Percentiles rank a stretch among this genome's conserved stretches.
Conservation (phyloP, 53 echinoderm and acorn worm species). For the Pentamera pediparva region DNA sequence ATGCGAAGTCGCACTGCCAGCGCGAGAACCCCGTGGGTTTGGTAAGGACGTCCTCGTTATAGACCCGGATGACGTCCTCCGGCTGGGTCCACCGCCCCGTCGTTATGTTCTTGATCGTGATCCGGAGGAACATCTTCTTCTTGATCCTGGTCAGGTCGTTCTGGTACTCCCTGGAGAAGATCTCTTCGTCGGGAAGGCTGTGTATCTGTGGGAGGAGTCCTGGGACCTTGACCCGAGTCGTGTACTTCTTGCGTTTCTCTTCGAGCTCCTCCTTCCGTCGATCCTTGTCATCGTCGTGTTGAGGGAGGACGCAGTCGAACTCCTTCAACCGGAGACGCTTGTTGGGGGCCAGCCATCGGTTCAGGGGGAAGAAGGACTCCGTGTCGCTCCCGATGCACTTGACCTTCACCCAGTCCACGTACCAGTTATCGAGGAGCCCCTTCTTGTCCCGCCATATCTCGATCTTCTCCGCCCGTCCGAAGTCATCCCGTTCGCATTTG, state of each 20-base stretch:
- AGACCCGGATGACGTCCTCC: slow-evolving; percentile 28
- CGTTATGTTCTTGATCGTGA: slow-evolving; percentile 18
- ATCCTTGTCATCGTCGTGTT: slow-evolving; percentile 39
- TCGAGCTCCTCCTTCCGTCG: slow-evolving; percentile 55
- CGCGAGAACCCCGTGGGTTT: slow-evolving; percentile 2
- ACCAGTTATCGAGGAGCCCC: slow-evolving; percentile 60
- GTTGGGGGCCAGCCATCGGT: slow-evolving; percentile 61
- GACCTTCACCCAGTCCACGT: slow-evolving; percentile 61
- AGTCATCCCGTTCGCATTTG: slow-evolving; percentile 49
- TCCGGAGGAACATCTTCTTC: background rate
- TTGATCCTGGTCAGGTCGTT: slow-evolving; percentile 1
- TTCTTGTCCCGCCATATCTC: slow-evolving; percentile 66
- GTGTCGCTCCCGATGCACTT: background rate
- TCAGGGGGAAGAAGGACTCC: slow-evolving; percentile 52
- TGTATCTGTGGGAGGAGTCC: slow-evolving; percentile 59
- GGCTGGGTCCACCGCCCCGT: slow-evolving; percentile 16
- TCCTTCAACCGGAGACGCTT: slow-evolving; percentile 40
- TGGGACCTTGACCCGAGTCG: slow-evolving; percentile 45
- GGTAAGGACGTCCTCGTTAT: background rate
- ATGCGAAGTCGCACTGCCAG: slow-evolving; percentile 20
- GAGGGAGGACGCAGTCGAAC: slow-evolving; percentile 60
- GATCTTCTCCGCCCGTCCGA: slow-evolving; percentile 53
- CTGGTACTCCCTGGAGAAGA: slow-evolving; percentile 31
- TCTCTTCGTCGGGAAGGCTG: slow-evolving; percentile 30
- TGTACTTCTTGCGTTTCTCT: slow-evolving; percentile 53